phyloP scores from a whole-genome alignment of 2,797 vertebrate species.

The Eptatretus atami region DNA sequence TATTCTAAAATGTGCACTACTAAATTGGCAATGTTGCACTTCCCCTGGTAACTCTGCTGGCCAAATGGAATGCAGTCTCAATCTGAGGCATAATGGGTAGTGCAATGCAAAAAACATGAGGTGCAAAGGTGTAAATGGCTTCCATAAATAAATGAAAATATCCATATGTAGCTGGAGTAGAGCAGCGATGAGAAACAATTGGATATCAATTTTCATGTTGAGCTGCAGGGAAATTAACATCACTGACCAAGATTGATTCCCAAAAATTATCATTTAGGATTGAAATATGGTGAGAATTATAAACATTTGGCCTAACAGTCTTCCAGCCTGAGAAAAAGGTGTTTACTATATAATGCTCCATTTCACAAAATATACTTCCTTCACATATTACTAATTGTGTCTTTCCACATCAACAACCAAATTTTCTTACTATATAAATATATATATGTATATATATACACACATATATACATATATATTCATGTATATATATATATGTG shows the following conservation, averaged over 20 bases:
- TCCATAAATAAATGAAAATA: not conserved
- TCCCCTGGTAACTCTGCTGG: conserved; percentile 15
- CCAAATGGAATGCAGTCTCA: conserved; percentile 13
- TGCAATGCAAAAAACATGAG: too few species aligned
- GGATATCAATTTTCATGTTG: not conserved
- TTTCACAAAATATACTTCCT: too few species aligned
- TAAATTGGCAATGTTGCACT: conserved; percentile 16
- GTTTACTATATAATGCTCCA: not conserved
- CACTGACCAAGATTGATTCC: conserved; percentile 4
- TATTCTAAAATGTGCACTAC: conserved; percentile 16
- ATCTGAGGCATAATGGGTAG: too few species aligned
- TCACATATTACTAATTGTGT: too few species aligned
- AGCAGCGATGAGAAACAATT: not conserved
- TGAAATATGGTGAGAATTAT: conserved; percentile 1
- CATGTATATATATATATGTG: not conserved
- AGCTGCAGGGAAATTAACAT: conserved; percentile 1
- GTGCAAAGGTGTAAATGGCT: too few species aligned
- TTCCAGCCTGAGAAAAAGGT: not conserved
- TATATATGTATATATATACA: not conserved
- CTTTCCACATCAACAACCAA: too few species aligned
- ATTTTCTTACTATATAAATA: not conserved
- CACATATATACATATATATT: not conserved
- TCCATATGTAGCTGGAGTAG: not conserved
- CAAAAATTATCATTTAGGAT: not conserved
- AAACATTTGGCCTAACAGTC: not conserved